phyloP scores from a whole-genome alignment of 2,888 invertebrate genomes.

The Unio delphinus region DNA sequence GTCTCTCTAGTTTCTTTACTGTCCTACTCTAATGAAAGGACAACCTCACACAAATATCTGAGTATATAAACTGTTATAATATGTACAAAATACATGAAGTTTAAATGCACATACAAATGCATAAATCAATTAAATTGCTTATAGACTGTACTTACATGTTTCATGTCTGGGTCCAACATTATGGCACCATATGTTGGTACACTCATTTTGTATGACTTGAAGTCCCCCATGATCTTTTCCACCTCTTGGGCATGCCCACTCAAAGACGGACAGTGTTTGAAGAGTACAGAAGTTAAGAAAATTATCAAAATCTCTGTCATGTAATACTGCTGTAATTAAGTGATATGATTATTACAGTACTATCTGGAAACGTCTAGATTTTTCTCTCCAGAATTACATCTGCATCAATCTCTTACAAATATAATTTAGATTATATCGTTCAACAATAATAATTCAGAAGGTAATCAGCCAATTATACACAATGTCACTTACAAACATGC shows the following conservation, averaged over 20 bases:
- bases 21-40: too few relatives aligned
- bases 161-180: slow-evolving; percentile 77
- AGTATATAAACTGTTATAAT: not conserved
- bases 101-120: not conserved
- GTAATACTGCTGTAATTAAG: too few relatives aligned
- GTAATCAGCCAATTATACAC: too few relatives aligned
- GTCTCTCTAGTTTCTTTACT: too few relatives aligned
- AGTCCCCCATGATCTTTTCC: slow-evolving; percentile 83
- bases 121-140: not conserved
- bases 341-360: not conserved
- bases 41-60: too few relatives aligned
- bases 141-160: slow-evolving; percentile 47
- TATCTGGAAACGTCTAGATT: too few relatives aligned
- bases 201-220: slow-evolving; percentile 93
- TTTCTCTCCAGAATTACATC: too few relatives aligned
- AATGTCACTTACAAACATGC: too few relatives aligned
- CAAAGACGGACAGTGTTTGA: slow-evolving; percentile 89
- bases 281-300: slow-evolving; percentile 60
- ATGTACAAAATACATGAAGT: not conserved
- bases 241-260: slow-evolving; percentile 82
- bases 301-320: not conserved
- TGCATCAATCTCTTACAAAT: too few relatives aligned
- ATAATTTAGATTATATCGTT: too few relatives aligned
- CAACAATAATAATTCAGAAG: too few relatives aligned
- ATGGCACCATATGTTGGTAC: slow-evolving; percentile 98